Base-by-base conservation (phyloP, 2,888 invertebrate species). In the Microctonus brassicae region DNA sequence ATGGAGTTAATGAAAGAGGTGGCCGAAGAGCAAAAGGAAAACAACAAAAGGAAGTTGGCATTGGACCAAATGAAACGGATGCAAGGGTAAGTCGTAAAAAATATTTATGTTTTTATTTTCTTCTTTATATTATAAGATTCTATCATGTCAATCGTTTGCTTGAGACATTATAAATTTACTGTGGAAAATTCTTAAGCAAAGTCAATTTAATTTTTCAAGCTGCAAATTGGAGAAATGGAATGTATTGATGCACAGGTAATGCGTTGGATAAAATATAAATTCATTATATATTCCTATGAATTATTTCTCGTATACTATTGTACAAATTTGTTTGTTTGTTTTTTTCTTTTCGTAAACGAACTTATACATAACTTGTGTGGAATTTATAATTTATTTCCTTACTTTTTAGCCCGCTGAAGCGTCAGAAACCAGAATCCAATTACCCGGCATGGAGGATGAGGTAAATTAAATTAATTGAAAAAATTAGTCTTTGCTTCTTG, bases 361-460 rank as follows among this genome's bases (percentile, higher is more conserved):
- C 6, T 60, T 13, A 53, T 47, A 17, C 64, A 39, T 42, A n/a
- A n/a, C 3, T 6, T 10, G 2, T 6, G 5, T 34, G 6, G 9
- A 33, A 64, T 58, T 36, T 52, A 24, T 26, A 47, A 67, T 64
- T 72, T 72, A 73, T 52, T 65, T 75, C 36, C 70, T 58, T 29
- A 64, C 67, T 73, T 82, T 82, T 10, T 89, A 94, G 94, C 94
- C 94, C 13, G 93, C 93, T 7, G 93, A 94, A 89, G 94, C 94
- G n/a, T 92, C 93, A 2, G 94, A 94, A 80, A 94, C 94, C 20
- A 93, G 93, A 87, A 94, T 94, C 80, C 92, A 92, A 83, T 89
- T 94, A 76, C 94, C 94, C 17, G 93, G 93, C 29, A 88, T 94
- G 74, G 93, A 90, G 74, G 91, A 91, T 62, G 89, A 89, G 73